Evolutionary conservation across 1,140 invertebrate species (phyloP).

Genomic region (Hyles euphorbiae): DNA sequence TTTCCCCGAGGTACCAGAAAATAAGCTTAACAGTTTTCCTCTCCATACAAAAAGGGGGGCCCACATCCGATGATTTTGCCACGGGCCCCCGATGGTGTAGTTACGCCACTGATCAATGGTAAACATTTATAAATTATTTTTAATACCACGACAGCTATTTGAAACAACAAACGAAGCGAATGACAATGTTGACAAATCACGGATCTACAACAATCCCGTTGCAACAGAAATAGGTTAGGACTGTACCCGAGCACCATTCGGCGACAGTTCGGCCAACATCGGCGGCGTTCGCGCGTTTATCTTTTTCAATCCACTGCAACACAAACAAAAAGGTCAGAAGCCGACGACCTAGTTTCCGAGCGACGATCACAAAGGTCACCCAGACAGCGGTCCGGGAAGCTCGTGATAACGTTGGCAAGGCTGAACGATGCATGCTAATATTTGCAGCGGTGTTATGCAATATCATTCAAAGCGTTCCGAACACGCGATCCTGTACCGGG

Average conservation of each 20-base stretch:
- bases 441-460: conserved; percentile 42
- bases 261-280: conserved; percentile 27
- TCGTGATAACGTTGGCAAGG: conserved; percentile 52
- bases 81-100: no score
- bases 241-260: not conserved
- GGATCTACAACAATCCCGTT: conserved; percentile 1
- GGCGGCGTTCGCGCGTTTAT: conserved; percentile 37
- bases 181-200: no score
- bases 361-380: conserved; percentile 59
- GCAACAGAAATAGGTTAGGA: conserved; percentile 41
- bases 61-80: no score
- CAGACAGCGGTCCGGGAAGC: conserved; percentile 60
- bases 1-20: no score
- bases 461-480: conserved; percentile 13
- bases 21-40: no score
- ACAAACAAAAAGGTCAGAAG: conserved; percentile 70
- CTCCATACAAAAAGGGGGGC: no score
- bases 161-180: no score
- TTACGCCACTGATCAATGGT: no score
- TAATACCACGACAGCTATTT: no score
- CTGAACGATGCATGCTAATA: conserved; percentile 42
- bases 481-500: conserved; percentile 16
- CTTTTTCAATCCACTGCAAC: conserved; percentile 48
- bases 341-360: conserved; percentile 63
- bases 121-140: no score